These are phyloP conservation scores for Craniophora ligustri DNA, from an alignment of 2,888 invertebrate genomes.

Conservation along the genomic window DNA sequence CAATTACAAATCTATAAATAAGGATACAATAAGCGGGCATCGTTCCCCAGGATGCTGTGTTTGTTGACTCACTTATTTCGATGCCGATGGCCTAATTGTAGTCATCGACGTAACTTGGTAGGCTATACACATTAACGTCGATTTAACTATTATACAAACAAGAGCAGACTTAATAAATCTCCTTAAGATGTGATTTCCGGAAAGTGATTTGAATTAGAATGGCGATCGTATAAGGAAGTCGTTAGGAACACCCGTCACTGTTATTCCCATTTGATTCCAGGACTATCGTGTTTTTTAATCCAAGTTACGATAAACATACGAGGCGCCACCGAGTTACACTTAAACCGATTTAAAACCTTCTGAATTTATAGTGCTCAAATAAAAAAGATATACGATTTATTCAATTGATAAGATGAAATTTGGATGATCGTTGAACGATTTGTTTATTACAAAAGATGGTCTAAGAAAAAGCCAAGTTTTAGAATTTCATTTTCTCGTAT, in stretches of 20 bases:
- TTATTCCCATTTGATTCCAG: constrained; percentile 56
- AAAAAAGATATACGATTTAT: not conserved
- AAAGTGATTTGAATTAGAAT: constrained; percentile 71
- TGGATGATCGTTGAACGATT: too few species aligned
- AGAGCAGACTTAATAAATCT: constrained; percentile 78
- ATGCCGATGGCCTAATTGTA: constrained; percentile 73
- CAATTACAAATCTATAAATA: constrained; percentile 58
- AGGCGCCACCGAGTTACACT: constrained; percentile 39
- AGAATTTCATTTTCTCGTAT: too few species aligned
- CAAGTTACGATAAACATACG: constrained; percentile 23
- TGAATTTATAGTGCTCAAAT: not conserved
- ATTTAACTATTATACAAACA: constrained; percentile 77
- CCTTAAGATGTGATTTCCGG: constrained; percentile 72
- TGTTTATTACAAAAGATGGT: too few species aligned
- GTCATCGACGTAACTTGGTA: constrained; percentile 73
- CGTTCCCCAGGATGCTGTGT: constrained; percentile 78
- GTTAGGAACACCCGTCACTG: constrained; percentile 72
- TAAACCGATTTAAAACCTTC: constrained; percentile 23
- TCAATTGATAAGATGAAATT: too few species aligned
- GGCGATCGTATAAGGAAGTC: constrained; percentile 73
- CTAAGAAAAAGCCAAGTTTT: too few species aligned
- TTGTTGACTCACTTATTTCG: constrained; percentile 78
- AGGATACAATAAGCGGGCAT: constrained; percentile 65
- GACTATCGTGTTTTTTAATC: constrained; percentile 57
- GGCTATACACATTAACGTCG: constrained; percentile 68